phyloP scores from a whole-genome alignment of 2,888 invertebrate species.

The Hirtodrosophila histrioides region DNA sequence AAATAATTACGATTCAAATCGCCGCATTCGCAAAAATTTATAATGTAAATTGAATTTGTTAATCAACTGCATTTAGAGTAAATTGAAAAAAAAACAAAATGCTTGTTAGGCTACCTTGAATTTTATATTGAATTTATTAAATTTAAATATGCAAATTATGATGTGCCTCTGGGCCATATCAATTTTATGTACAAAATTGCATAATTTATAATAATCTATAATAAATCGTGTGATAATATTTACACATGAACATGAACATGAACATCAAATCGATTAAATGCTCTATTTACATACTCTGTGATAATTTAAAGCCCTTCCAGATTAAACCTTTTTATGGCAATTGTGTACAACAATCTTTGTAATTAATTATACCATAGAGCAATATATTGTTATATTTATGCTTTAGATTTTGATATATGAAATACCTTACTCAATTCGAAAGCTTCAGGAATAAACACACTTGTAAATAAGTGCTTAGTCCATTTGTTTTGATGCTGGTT shows the following conservation, averaged over 20 bases:
- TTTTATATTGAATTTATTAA: slow-evolving; percentile 17
- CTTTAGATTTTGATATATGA: too few species aligned
- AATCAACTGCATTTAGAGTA: slow-evolving; percentile 68
- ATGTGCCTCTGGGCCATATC: slow-evolving; percentile 9
- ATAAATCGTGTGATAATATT: slow-evolving; percentile 13
- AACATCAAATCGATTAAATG: slow-evolving; percentile 16
- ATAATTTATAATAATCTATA: slow-evolving; percentile 18
- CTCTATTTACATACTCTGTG: background rate
- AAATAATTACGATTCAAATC: slow-evolving; percentile 44
- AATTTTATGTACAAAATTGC: slow-evolving; percentile 13
- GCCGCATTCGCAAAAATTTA: slow-evolving; percentile 38
- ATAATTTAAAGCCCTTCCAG: background rate
- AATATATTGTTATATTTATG: too few species aligned
- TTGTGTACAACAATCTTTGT: too few species aligned
- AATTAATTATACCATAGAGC: too few species aligned
- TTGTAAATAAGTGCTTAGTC: background rate
- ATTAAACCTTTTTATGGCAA: too few species aligned
- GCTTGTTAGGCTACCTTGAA: background rate
- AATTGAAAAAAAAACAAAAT: slow-evolving; percentile 46
- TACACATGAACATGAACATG: too few species aligned
- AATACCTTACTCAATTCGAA: too few species aligned
- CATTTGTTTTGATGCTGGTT: background rate
- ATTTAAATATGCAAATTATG: slow-evolving; percentile 31
- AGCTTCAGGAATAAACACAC: background rate
- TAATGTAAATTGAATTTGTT: slow-evolving; percentile 64